Base-by-base conservation (phyloP, 2,797 vertebrate species). In the Novumbra hubbsi region DNA sequence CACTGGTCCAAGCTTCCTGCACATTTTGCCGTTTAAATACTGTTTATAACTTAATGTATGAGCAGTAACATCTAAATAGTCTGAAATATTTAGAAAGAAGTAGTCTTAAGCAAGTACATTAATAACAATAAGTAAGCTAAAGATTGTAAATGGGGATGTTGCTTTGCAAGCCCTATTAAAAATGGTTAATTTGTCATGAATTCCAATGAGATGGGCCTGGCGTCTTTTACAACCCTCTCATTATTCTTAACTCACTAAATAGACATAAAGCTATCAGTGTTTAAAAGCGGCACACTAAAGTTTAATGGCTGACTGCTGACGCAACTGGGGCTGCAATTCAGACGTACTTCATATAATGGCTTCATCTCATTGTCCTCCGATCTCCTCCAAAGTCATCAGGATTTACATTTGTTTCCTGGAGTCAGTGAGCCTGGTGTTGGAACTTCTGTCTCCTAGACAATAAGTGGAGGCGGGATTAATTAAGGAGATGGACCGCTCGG, bases 391-490 rank as follows among this genome's bases (percentile, higher is more conserved):
- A 90, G 89, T 93, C 90, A 86, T 73, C 78, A 69, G 86, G 86
- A 88, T 90, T 91, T 89, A 86, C 81, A 82, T 87, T 86, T 71
- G 48, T 87, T 83, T 81, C 80, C 85, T 86, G 86, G 89, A 90
- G 81, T 89, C 84, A 80, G 80, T 78, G 77, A 77, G 78, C 83
- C 78, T 76, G 81, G 77, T 77, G 83, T 77, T 67, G 82, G 85
- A 88, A 86, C 85, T 83, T 87, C 50, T 84, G 83, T 88, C 88
- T 89, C 80, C 89, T 85, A 82, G 82, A 77, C 79, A n/a, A 81
- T 78, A 83, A 88, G 83, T 87, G 84, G 77, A 52, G 78, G 86
- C 80, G 85, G 88, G 86, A 91, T 90, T 91, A 90, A 88, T 91
- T 89, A 91, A 84, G 81, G 85, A 85, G 87, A 91, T 78, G 72